Evolutionary conservation across 2,888 invertebrate species (phyloP).

Genomic region (Campaea margaritaria): DNA sequence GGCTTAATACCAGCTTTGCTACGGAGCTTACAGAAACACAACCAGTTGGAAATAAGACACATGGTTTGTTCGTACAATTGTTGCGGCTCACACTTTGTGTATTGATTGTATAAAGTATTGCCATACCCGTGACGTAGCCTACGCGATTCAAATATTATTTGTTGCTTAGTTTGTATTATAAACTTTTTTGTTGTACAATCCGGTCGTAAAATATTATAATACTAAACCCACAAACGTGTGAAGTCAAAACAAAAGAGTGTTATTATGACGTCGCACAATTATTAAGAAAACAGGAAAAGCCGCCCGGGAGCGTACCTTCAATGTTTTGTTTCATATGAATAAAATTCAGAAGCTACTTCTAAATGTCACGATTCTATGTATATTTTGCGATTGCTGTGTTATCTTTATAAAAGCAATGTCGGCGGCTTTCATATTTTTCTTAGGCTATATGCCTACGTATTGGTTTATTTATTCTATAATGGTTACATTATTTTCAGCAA

Average conservation of each 20-base stretch:
- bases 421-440: constrained; percentile 4
- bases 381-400: constrained; percentile 14
- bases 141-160: no score
- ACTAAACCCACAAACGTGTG: no score
- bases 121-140: no score
- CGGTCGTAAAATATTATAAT: no score
- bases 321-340: constrained; percentile 14
- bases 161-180: no score
- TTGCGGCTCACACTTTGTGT: background rate
- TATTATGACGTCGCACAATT: background rate
- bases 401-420: constrained; percentile 6
- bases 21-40: constrained; percentile 19
- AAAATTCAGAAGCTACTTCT: constrained; percentile 3
- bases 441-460: background rate
- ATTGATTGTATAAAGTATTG: background rate
- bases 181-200: no score
- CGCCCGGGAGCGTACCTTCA: background rate
- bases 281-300: background rate
- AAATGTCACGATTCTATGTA: constrained; percentile 9
- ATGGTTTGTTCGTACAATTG: background rate
- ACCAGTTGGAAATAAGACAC: background rate
- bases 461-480: constrained; percentile 3
- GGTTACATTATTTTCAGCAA: constrained; percentile 3
- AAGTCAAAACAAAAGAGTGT: background rate
- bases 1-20: constrained; percentile 26